Percentiles rank a stretch among this genome's conserved stretches.
Evolutionary conservation across 2,888 invertebrate species (phyloP).

Genomic region (Drosophila anomelani): DNA sequence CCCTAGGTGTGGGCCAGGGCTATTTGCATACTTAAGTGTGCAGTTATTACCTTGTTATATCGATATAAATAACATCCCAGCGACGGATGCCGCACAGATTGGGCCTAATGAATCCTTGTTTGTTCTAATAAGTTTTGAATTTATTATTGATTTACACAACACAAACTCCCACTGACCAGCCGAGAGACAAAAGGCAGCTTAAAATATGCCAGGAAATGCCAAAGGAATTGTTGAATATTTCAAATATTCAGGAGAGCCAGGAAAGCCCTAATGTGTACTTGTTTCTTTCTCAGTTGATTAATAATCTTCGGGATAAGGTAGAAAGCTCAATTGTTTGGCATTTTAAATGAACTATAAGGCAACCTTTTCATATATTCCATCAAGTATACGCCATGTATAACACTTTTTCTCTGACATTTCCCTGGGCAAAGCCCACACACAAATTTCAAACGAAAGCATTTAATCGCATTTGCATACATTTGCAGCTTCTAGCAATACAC

Average conservation of each 20-base stretch:
- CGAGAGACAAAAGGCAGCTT: slow-evolving; percentile 19
- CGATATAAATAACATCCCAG: slow-evolving; percentile 72
- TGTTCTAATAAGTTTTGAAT: slow-evolving; percentile 74
- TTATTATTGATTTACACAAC: slow-evolving; percentile 70
- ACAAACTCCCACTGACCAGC: neutral
- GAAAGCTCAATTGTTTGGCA: slow-evolving; percentile 20
- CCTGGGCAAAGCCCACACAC: slow-evolving; percentile 10
- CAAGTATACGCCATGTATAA: slow-evolving; percentile 54
- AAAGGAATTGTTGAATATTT: slow-evolving; percentile 30
- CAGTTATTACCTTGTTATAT: slow-evolving; percentile 81
- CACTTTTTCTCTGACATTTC: slow-evolving; percentile 18
- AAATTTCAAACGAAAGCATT: slow-evolving; percentile 67
- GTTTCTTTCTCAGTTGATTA: slow-evolving; percentile 21
- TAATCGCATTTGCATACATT: slow-evolving; percentile 76
- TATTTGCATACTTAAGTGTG: slow-evolving; percentile 82
- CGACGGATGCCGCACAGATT: slow-evolving; percentile 28
- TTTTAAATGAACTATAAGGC: slow-evolving; percentile 9
- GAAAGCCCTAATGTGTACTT: neutral
- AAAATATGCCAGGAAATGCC: slow-evolving; percentile 26
- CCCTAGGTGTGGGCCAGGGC: slow-evolving; percentile 48
- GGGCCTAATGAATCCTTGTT: slow-evolving; percentile 78
- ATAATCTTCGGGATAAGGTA: slow-evolving; percentile 21
- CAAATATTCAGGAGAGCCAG: slow-evolving; percentile 18
- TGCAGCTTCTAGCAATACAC: slow-evolving; percentile 25
- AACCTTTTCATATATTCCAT: slow-evolving; percentile 14